Evolutionary conservation across 2,888 invertebrate genomes (phyloP), one percentile per base, ranked within the genome.

Genomic region (Priapulus caudatus): DNA sequence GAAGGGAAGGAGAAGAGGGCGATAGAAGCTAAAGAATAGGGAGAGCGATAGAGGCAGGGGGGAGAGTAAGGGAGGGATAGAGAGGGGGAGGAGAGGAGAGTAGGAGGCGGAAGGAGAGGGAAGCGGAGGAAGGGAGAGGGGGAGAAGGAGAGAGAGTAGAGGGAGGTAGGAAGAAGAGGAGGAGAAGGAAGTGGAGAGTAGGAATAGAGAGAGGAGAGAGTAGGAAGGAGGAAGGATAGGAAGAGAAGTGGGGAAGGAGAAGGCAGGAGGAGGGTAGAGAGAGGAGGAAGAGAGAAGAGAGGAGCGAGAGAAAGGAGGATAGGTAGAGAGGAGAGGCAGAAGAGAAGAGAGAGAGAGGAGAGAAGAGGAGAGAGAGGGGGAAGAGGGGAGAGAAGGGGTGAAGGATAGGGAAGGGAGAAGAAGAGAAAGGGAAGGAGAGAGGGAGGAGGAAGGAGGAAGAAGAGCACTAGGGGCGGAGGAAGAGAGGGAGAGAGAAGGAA

Each of bases 61-160:
- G 33, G n/a, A 33, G 33, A 33, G n/a, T 10, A 33, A 33, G 33
- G n/a, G n/a, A n/a, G n/a, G n/a, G 33, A 33, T 10, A n/a, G n/a
- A 33, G 33, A 33, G n/a, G 33, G n/a, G n/a, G 33, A 33, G n/a
- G 33, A 33, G n/a, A n/a, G n/a, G n/a, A n/a, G n/a, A 33, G 33
- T 10, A 33, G 33, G n/a, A 33, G 33, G n/a, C 10, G 33, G n/a
- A 33, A n/a, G n/a, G n/a, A n/a, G n/a, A 33, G n/a, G n/a, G n/a
- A 33, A n/a, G n/a, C 10, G 33, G n/a, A 33, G 33, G n/a, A 33
- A n/a, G n/a, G n/a, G 33, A 33, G n/a, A n/a, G n/a, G n/a, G 33
- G 10, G n/a, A 33, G 33, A 33, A 33, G 33, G n/a, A 33, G 33
- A 33, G n/a, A n/a, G n/a, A 33, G 33, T 10, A 33, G 33, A 33